Conservation (phyloP, 2,888 invertebrate species). For the Chaetoderma sp. region DNA sequence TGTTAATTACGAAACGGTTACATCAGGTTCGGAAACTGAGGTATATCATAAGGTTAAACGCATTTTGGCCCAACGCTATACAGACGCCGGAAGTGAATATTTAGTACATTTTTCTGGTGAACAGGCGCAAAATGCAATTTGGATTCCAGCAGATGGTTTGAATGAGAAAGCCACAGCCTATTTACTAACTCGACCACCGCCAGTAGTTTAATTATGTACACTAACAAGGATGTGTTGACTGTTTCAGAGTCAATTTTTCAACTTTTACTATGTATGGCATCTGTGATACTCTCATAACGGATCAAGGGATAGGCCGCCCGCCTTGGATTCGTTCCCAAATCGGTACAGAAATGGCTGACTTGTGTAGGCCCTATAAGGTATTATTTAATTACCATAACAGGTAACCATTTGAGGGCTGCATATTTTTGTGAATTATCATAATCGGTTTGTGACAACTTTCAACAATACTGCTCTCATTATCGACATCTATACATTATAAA, state of each 20-base stretch:
- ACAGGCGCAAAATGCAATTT: constrained; percentile 28
- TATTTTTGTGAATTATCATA: too few relatives aligned
- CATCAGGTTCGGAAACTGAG: background rate
- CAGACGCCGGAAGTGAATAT: constrained; percentile 22
- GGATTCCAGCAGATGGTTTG: constrained; percentile 11
- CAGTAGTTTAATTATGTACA: too few relatives aligned
- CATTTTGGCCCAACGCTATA: constrained; percentile 28
- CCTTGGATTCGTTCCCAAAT: too few relatives aligned
- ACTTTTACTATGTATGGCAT: background rate
- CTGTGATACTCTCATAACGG: background rate
- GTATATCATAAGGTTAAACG: constrained; percentile 20
- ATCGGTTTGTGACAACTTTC: too few relatives aligned
- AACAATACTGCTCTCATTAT: too few relatives aligned
- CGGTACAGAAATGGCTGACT: too few relatives aligned
- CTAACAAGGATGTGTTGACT: background rate
- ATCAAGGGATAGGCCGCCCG: too few relatives aligned
- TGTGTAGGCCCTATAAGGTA: too few relatives aligned
- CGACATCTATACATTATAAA: too few relatives aligned
- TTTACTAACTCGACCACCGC: too few relatives aligned
- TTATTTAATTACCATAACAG: too few relatives aligned
- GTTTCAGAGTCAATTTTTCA: background rate
- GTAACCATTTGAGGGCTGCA: too few relatives aligned
- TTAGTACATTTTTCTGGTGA: constrained; percentile 28
- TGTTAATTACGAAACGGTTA: background rate
- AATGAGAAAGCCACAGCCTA: background rate